Evolutionary conservation across 2,113 vertebrate genomes (phyloP).

Genomic region (Beaufortia kweichowensis): DNA sequence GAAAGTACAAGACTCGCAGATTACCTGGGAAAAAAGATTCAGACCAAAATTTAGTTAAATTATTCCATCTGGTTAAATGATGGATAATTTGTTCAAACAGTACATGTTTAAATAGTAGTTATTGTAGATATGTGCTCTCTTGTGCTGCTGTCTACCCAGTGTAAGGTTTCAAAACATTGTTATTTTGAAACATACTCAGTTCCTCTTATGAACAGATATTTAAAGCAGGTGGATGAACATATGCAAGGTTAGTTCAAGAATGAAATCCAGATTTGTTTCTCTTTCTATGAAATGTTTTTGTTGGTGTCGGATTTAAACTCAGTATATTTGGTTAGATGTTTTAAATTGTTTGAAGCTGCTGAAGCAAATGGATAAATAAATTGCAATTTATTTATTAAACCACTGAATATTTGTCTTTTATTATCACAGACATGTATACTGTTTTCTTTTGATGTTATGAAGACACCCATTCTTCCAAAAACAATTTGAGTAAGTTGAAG

Average conservation of each 20-base stretch:
- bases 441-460: not conserved
- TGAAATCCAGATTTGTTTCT: conserved; percentile 43
- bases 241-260: not conserved
- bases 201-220: not conserved
- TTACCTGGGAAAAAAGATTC: not conserved
- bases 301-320: conserved; percentile 55
- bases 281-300: conserved; percentile 61
- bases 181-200: not conserved
- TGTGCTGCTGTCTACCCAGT: conserved; percentile 4
- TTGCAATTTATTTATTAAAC: conserved; percentile 73
- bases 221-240: not conserved
- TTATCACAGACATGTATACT: not conserved
- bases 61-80: no score
- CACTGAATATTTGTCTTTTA: conserved; percentile 46
- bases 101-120: not conserved
- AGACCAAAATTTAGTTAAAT: not conserved
- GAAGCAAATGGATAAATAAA: conserved; percentile 66
- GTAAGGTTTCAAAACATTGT: conserved; percentile 13
- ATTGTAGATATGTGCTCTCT: not conserved
- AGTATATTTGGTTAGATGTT: conserved; percentile 53
- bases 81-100: not conserved
- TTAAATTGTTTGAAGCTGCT: conserved; percentile 35
- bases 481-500: no score
- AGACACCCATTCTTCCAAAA: no score
- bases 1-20: not conserved